Conservation (phyloP, 2,888 invertebrate genomes). For the Carpatolechia fugitivella region DNA sequence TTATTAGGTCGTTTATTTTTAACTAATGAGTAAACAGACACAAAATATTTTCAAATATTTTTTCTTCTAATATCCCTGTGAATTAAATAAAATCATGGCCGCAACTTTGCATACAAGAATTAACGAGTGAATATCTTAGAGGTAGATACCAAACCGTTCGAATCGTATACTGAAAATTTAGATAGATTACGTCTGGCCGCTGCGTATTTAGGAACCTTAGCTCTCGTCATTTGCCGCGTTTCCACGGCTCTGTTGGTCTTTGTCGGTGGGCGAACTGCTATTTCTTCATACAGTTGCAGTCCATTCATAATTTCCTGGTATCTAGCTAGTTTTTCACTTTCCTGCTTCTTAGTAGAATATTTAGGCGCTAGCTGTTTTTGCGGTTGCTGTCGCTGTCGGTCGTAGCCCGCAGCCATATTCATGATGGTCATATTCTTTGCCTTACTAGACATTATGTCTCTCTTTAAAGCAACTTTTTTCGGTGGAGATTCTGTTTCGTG, state of each 20-base stretch:
- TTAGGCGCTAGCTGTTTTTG: no score
- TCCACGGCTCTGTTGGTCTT: slow-evolving; percentile 63
- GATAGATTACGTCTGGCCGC: neutral
- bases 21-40: no score
- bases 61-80: no score
- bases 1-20: no score
- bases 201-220: no score
- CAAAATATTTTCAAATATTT: no score
- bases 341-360: no score
- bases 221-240: slow-evolving; percentile 31
- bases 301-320: slow-evolving; percentile 62
- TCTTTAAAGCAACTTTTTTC: slow-evolving; percentile 26
- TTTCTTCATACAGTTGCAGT: slow-evolving; percentile 50
- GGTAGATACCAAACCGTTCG: neutral
- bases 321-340: slow-evolving; percentile 36
- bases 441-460: slow-evolving; percentile 28
- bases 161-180: neutral
- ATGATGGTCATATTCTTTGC: slow-evolving; percentile 45
- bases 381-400: slow-evolving; percentile 1
- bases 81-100: no score
- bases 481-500: neutral
- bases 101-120: no score
- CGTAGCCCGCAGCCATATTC: slow-evolving; percentile 47
- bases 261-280: slow-evolving; percentile 36
- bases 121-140: neutral